Evolutionary conservation across 2,888 invertebrate species (phyloP).

Genomic region (Synanthedon myopaeformis): DNA sequence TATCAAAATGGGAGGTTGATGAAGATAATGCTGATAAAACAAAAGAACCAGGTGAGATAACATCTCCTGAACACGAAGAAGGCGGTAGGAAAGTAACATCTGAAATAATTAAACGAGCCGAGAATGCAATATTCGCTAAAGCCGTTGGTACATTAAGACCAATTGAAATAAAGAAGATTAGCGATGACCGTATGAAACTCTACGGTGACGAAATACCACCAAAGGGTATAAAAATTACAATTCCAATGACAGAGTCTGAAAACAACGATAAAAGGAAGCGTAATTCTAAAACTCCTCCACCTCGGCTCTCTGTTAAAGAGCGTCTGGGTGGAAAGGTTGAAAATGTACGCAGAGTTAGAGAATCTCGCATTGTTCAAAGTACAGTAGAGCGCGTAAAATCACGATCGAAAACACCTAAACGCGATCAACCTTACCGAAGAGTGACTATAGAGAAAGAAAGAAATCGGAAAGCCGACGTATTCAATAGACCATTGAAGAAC

Average conservation of each 20-base stretch:
- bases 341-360: slow-evolving; percentile 62
- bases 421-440: slow-evolving; percentile 55
- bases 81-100: slow-evolving; percentile 80
- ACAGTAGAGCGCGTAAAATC: slow-evolving; percentile 69
- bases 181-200: slow-evolving; percentile 75
- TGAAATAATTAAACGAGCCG: slow-evolving; percentile 90
- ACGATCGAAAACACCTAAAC: slow-evolving; percentile 62
- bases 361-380: slow-evolving; percentile 66
- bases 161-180: slow-evolving; percentile 81
- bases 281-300: slow-evolving; percentile 68
- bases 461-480: slow-evolving; percentile 41
- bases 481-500: slow-evolving; percentile 25
- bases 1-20: slow-evolving; percentile 91
- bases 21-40: slow-evolving; percentile 57
- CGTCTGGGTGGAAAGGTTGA: slow-evolving; percentile 83
- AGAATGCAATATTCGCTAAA: slow-evolving; percentile 92
- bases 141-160: slow-evolving; percentile 85
- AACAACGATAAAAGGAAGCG: slow-evolving; percentile 51
- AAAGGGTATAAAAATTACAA: slow-evolving; percentile 67
- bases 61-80: slow-evolving; percentile 60
- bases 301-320: slow-evolving; percentile 81
- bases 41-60: slow-evolving; percentile 59
- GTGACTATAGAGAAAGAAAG: slow-evolving; percentile 63
- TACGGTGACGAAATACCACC: slow-evolving; percentile 65
- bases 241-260: slow-evolving; percentile 56